Evolutionary conservation across 2,888 invertebrate species (phyloP).

Genomic region (Leptodirus hochenwartii): DNA sequence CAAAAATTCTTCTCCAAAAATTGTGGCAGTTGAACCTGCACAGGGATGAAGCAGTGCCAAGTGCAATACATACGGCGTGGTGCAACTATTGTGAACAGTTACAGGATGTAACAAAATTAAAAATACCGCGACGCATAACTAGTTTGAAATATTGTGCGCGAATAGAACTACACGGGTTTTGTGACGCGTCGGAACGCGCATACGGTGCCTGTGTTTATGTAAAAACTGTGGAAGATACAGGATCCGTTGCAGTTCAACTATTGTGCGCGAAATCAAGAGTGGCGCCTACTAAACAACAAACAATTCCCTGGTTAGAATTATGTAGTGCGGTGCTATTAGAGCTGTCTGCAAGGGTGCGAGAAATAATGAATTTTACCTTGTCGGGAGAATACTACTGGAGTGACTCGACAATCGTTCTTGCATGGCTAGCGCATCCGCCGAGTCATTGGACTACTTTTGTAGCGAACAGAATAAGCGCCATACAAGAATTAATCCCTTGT

Average conservation of each 20-base stretch:
- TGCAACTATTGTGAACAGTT: conserved; percentile 7
- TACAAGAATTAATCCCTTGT: conserved; percentile 4
- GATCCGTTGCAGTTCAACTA: conserved; percentile 5
- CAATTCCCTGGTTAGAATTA: conserved; percentile 11
- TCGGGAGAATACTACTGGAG: conserved; percentile 10
- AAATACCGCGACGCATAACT: too few relatives aligned
- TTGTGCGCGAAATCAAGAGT: conserved; percentile 12
- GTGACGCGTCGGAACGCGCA: conserved; percentile 9
- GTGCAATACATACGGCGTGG: too few relatives aligned
- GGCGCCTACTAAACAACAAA: conserved; percentile 11
- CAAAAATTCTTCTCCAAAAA: conserved; percentile 2
- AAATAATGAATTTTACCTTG: neutral
- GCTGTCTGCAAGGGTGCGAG: conserved; percentile 6
- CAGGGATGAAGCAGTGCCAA: conserved; percentile 5
- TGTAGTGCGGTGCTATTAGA: conserved; percentile 9
- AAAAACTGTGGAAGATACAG: neutral
- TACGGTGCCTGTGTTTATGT: conserved; percentile 12
- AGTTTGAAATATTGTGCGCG: too few relatives aligned
- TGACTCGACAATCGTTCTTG: conserved; percentile 11
- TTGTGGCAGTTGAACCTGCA: conserved; percentile 4
- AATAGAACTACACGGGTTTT: conserved; percentile 9
- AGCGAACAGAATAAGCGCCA: conserved; percentile 5
- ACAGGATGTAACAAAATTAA: neutral
- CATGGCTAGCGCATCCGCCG: conserved; percentile 9
- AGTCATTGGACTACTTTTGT: conserved; percentile 5